Conservation (phyloP, 2,888 invertebrate genomes). For the Sinohyriopsis cumingii region DNA sequence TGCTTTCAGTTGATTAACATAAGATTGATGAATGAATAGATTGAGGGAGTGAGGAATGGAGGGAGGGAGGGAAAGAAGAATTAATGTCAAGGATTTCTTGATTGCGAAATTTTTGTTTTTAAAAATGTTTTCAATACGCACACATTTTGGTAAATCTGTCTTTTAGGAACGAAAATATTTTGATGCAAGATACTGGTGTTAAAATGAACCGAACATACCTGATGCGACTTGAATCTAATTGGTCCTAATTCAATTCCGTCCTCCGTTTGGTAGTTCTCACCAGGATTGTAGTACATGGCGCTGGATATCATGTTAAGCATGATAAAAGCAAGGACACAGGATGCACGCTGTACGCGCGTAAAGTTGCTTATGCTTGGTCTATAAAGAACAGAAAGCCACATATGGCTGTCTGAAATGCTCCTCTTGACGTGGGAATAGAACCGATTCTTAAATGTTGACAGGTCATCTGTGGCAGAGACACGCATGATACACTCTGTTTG, state of each 20-base stretch:
- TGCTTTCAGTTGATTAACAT: no score
- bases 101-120: no score
- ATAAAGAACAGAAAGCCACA: constrained; percentile 49
- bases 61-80: no score
- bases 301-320: constrained; percentile 50
- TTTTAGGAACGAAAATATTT: neutral
- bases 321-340: constrained; percentile 40
- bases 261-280: constrained; percentile 32
- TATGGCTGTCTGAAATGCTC: constrained; percentile 45
- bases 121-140: no score
- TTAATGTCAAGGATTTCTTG: no score
- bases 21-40: no score
- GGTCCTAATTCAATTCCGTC: constrained; percentile 40
- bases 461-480: constrained; percentile 40
- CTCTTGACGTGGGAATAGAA: constrained; percentile 43
- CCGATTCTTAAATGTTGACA: constrained; percentile 42
- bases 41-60: no score
- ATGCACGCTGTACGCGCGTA: constrained; percentile 41
- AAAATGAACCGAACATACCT: constrained; percentile 13
- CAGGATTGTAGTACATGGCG: constrained; percentile 43
- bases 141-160: no score
- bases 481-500: constrained; percentile 42
- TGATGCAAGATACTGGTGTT: neutral
- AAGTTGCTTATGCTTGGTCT: constrained; percentile 45
- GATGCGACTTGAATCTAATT: constrained; percentile 36